These are phyloP conservation scores for Neogobius melanostomus DNA, from an alignment of 2,113 vertebrate species.

Conservation along the genomic window DNA sequence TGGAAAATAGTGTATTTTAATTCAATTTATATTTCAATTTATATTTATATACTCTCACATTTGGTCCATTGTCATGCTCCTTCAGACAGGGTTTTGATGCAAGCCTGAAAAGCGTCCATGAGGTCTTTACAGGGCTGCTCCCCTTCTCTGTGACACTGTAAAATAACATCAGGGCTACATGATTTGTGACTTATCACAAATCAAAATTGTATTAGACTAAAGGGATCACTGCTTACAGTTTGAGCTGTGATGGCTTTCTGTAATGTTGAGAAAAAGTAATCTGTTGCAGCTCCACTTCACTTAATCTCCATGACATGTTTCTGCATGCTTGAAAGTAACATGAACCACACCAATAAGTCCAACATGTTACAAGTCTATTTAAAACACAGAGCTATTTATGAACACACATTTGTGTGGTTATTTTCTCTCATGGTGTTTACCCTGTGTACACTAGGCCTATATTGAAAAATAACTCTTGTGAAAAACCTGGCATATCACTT, in stretches of 20 bases:
- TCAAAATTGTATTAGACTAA: not conserved
- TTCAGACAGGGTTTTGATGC: conserved; percentile 70
- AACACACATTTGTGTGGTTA: conserved; percentile 6
- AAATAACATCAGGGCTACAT: conserved; percentile 28
- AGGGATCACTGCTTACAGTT: not conserved
- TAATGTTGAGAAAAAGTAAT: conserved; percentile 40
- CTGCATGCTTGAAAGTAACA: conserved; percentile 20
- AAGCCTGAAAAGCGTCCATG: conserved; percentile 74
- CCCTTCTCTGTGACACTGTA: conserved; percentile 68
- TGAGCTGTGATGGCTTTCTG: conserved; percentile 16
- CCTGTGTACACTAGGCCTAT: not conserved
- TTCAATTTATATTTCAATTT: no score
- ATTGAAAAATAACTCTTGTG: not conserved
- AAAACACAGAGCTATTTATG: conserved; percentile 48
- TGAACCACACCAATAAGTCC: conserved; percentile 37
- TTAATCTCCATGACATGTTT: conserved; percentile 47
- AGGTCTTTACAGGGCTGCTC: conserved; percentile 69
- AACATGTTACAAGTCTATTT: conserved; percentile 43
- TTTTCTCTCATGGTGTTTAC: not conserved
- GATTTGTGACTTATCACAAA: not conserved
- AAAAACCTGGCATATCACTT: no score
- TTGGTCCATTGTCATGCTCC: conserved; percentile 47
- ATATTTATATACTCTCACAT: not conserved
- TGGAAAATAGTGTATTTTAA: no score
- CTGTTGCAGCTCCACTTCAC: conserved; percentile 27